phyloP scores from a whole-genome alignment of 1,140 invertebrate species.

The Heliothis subflexa region DNA sequence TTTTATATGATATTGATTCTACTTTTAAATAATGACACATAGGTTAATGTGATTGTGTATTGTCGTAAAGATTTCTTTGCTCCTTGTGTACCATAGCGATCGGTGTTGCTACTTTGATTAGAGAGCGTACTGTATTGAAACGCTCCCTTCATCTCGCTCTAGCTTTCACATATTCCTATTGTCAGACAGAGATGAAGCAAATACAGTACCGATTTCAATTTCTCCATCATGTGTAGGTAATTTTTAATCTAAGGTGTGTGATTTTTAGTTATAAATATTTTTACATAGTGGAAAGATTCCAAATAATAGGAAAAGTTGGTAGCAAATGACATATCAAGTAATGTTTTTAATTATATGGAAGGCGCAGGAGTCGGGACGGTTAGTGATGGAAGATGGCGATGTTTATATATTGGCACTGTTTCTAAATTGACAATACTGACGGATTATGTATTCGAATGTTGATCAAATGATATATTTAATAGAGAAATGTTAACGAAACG shows the following conservation, averaged over 20 bases:
- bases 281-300: conserved; percentile 83
- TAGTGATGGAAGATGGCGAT: conserved; percentile 74
- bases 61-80: conserved; percentile 69
- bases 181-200: conserved; percentile 32
- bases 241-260: conserved; percentile 80
- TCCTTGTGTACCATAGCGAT: conserved; percentile 68
- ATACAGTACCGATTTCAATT: conserved; percentile 46
- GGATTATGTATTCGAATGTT: conserved; percentile 73
- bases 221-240: conserved; percentile 74
- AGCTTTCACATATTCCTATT: conserved; percentile 17
- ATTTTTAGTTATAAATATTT: conserved; percentile 80
- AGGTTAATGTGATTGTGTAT: conserved; percentile 71
- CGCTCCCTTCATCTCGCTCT: conserved; percentile 37
- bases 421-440: conserved; percentile 76
- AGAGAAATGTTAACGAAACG: conserved; percentile 77
- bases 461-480: conserved; percentile 80
- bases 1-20: conserved; percentile 79
- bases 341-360: conserved; percentile 78
- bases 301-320: conserved; percentile 75
- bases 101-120: conserved; percentile 56
- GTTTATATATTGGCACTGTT: conserved; percentile 53
- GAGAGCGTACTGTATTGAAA: conserved; percentile 51
- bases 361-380: conserved; percentile 65
- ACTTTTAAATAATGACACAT: conserved; percentile 73
- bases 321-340: conserved; percentile 85